Conservation (phyloP, 2,797 vertebrate genomes). For the Pseudochromis fuscus region DNA sequence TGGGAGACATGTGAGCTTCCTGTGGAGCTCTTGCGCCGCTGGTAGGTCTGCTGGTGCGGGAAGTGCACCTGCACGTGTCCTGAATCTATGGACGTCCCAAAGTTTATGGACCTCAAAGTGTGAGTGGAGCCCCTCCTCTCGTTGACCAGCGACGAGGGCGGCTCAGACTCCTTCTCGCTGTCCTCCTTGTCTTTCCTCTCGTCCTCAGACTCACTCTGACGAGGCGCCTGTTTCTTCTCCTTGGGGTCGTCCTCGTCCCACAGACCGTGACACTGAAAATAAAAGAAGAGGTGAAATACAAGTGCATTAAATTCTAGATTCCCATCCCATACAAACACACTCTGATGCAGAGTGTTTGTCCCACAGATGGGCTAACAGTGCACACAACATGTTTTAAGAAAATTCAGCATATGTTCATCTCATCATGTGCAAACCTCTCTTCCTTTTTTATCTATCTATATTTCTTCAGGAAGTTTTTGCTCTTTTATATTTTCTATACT, state of each 20-base stretch:
- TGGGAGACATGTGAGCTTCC: conserved; percentile 89
- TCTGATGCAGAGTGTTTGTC: background rate
- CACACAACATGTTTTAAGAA: too few species aligned
- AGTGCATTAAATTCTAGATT: background rate
- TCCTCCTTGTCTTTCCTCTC: conserved; percentile 74
- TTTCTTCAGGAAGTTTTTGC: too few species aligned
- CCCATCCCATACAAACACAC: background rate
- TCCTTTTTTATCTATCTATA: too few species aligned
- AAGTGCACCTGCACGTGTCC: conserved; percentile 89
- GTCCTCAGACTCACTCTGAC: conserved; percentile 88
- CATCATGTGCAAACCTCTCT: too few species aligned
- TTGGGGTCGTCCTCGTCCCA: conserved; percentile 95
- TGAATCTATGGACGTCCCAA: conserved; percentile 89
- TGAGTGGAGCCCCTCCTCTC: conserved; percentile 86
- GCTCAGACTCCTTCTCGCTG: conserved; percentile 69
- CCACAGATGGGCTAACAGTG: background rate
- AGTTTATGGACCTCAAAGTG: conserved; percentile 90
- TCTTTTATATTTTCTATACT: too few species aligned
- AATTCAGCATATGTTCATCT: too few species aligned
- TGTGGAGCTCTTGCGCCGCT: conserved; percentile 91
- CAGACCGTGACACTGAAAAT: conserved; percentile 92
- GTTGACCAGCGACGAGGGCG: conserved; percentile 70
- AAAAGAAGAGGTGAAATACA: background rate
- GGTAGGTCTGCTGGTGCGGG: conserved; percentile 87
- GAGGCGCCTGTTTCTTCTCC: conserved; percentile 66